These are phyloP conservation scores for Cebuella pygmaea DNA, from an alignment of 2,797 vertebrate species.

Conservation along the genomic window DNA sequence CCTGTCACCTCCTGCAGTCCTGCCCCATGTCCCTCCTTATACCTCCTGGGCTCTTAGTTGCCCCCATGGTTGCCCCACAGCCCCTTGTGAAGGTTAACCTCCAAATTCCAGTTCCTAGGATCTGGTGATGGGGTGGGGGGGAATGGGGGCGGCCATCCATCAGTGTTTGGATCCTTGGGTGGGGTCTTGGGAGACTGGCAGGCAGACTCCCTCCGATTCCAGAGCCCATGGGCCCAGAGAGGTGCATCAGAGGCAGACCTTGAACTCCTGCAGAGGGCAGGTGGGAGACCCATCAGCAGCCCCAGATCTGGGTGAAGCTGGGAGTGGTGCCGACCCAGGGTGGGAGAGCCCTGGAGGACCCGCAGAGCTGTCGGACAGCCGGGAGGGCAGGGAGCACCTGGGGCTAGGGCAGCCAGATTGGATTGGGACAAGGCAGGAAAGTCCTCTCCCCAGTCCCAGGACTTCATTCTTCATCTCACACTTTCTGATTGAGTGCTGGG, in stretches of 20 bases:
- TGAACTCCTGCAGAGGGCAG: not conserved
- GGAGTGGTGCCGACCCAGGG: not conserved
- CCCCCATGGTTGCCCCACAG: not conserved
- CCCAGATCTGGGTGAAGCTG: not conserved
- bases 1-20: not conserved
- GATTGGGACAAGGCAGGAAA: not conserved
- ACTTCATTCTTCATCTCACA: not conserved
- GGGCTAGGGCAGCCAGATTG: not conserved
- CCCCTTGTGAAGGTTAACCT: not conserved
- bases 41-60: not conserved
- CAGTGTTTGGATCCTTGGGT: not conserved
- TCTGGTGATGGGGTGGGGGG: not conserved
- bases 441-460: not conserved
- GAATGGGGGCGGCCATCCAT: not conserved
- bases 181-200: not conserved
- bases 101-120: not conserved
- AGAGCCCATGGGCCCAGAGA: not conserved
- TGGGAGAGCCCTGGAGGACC: not conserved
- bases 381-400: not conserved
- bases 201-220: not conserved
- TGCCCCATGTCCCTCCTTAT: not conserved
- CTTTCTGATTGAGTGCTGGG: not conserved
- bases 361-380: not conserved
- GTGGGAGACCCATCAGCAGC: rapidly evolving
- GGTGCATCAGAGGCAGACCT: not conserved